Evolutionary conservation across 2,888 invertebrate genomes (phyloP).

Genomic region (Bombylius major): DNA sequence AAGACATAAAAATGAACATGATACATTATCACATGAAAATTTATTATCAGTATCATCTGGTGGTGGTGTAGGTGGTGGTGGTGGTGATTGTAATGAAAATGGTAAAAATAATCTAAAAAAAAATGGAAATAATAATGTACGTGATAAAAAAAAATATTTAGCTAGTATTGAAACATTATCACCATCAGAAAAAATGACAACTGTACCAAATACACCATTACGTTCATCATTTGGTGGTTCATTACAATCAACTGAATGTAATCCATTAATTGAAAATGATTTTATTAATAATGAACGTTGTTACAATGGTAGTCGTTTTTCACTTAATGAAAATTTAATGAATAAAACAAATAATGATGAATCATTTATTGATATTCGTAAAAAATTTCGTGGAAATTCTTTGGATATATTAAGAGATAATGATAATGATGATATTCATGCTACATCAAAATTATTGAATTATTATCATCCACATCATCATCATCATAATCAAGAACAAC

Average conservation of each 20-base stretch:
- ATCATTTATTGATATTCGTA: constrained; percentile 22
- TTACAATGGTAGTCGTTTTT: constrained; percentile 28
- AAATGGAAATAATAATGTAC: neutral
- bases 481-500: neutral
- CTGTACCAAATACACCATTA: constrained; percentile 9
- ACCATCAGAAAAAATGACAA: constrained; percentile 28
- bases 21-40: constrained; percentile 30
- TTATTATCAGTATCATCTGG: constrained; percentile 30
- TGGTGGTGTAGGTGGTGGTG: constrained; percentile 2
- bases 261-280: constrained; percentile 6
- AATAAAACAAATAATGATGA: constrained; percentile 21
- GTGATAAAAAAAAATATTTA: constrained; percentile 23
- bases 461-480: neutral
- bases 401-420: constrained; percentile 26
- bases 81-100: no score
- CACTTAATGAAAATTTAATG: constrained; percentile 33
- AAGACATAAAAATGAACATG: constrained; percentile 26
- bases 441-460: neutral
- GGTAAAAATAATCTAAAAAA: no score
- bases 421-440: constrained; percentile 16
- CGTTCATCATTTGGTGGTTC: constrained; percentile 19
- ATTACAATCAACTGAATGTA: constrained; percentile 22
- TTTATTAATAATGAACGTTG: constrained; percentile 5
- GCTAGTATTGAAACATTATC: constrained; percentile 35
- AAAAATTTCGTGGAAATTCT: constrained; percentile 28